Evolutionary conservation across 1,140 invertebrate genomes (phyloP).

Genomic region (Epicauta chinensis): DNA sequence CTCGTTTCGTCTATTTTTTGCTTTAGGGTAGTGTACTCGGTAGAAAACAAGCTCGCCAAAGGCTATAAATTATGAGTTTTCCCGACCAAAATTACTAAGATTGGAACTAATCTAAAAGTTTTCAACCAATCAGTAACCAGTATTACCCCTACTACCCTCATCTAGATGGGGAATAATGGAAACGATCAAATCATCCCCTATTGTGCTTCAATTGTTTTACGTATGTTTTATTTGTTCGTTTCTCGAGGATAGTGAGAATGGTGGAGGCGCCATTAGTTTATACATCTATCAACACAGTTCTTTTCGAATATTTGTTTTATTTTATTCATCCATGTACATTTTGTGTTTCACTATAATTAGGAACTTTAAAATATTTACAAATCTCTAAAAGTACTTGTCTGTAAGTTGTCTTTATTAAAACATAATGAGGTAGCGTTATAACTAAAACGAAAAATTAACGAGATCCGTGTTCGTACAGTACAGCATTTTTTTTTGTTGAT

Average conservation of each 20-base stretch:
- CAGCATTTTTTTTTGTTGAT: constrained; percentile 6
- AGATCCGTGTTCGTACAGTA: constrained; percentile 11
- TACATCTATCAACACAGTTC: not conserved
- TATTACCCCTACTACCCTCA: constrained; percentile 20
- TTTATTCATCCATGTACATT: constrained; percentile 9
- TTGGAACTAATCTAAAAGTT: constrained; percentile 41
- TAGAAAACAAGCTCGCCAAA: constrained; percentile 17
- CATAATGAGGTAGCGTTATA: constrained; percentile 20
- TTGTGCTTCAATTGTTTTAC: constrained; percentile 33
- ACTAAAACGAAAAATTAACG: constrained; percentile 12
- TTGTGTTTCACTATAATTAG: constrained; percentile 11
- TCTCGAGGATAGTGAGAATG: not conserved
- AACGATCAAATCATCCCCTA: constrained; percentile 28
- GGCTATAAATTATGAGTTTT: constrained; percentile 41
- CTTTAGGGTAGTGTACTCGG: constrained; percentile 23
- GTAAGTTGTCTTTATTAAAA: constrained; percentile 6
- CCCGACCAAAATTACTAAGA: constrained; percentile 41
- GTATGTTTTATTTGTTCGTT: constrained; percentile 29
- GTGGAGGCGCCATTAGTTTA: not conserved
- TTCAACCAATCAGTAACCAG: constrained; percentile 36
- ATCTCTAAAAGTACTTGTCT: no score
- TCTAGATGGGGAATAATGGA: not conserved
- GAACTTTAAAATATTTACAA: constrained; percentile 23
- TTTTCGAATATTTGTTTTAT: constrained; percentile 1
- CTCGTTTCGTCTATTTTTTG: not conserved